Conservation (phyloP, 2,113 vertebrate genomes). For the Syngnathus scovelli region DNA sequence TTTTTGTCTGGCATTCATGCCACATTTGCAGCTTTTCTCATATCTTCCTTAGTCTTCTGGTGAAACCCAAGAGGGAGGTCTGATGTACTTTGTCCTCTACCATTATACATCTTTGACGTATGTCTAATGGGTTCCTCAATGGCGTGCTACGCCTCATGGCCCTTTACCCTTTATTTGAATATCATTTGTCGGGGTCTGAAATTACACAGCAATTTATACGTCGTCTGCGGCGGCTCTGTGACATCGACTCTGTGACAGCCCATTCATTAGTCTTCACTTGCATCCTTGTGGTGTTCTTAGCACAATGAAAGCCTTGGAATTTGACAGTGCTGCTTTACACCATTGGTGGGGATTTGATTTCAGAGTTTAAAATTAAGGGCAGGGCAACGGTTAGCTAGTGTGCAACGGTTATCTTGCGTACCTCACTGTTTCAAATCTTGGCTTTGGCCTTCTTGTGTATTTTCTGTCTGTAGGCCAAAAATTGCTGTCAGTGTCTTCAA, state of each 20-base stretch:
- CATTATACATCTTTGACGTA: slow-evolving; percentile 49
- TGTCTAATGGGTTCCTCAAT: slow-evolving; percentile 49
- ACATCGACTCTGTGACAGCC: slow-evolving; percentile 60
- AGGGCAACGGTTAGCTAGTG: not conserved
- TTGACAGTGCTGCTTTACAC: slow-evolving; percentile 25
- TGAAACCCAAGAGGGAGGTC: slow-evolving; percentile 57
- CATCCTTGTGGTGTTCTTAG: slow-evolving; percentile 35
- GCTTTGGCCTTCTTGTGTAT: not conserved
- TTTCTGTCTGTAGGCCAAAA: too few species aligned
- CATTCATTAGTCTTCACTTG: slow-evolving; percentile 69
- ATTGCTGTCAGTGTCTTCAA: too few species aligned
- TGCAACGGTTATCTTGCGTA: not conserved
- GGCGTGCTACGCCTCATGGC: slow-evolving; percentile 46
- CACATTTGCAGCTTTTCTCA: slow-evolving; percentile 49
- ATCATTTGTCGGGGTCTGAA: slow-evolving; percentile 68
- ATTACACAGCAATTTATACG: slow-evolving; percentile 78
- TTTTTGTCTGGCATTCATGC: slow-evolving; percentile 33
- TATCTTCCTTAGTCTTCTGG: slow-evolving; percentile 40
- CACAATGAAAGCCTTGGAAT: slow-evolving; percentile 35
- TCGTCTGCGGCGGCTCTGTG: slow-evolving; percentile 68
- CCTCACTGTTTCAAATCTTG: not conserved
- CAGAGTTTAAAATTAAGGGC: slow-evolving; percentile 17
- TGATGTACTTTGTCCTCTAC: slow-evolving; percentile 46
- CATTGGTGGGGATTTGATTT: slow-evolving; percentile 25
- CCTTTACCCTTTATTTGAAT: slow-evolving; percentile 56